These are phyloP conservation scores for Gymnopithys bicolor DNA, from an alignment of 2,797 vertebrate genomes.

Conservation along the genomic window DNA sequence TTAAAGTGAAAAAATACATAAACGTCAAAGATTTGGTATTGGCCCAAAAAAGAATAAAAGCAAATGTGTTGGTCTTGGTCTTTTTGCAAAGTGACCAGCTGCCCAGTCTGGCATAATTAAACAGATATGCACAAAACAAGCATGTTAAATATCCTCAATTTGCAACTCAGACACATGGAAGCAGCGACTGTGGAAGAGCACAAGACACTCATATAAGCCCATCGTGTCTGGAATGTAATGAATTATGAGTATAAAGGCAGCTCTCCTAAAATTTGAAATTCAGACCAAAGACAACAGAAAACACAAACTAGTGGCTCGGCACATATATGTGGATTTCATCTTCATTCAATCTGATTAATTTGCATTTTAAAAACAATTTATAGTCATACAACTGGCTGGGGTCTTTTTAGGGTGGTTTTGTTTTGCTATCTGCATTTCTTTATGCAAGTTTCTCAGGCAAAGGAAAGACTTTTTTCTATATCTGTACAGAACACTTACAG, in stretches of 20 bases:
- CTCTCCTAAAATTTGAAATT: neutral
- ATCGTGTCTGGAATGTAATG: neutral
- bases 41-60: neutral
- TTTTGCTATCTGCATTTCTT: neutral
- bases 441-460: neutral
- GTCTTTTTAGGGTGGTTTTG: neutral
- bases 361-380: conserved; percentile 31
- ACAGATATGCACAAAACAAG: neutral
- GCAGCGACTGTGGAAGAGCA: neutral
- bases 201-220: neutral
- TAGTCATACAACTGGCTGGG: neutral
- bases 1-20: neutral
- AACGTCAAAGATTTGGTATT: neutral
- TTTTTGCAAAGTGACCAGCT: neutral
- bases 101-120: neutral
- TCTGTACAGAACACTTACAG: neutral
- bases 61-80: neutral
- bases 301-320: neutral
- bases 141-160: neutral
- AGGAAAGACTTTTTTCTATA: neutral
- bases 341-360: neutral
- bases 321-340: neutral
- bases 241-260: neutral
- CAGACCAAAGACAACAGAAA: conserved; percentile 1
- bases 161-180: neutral